Base-by-base conservation (phyloP, 2,888 invertebrate genomes). In the Callosobruchus maculatus region DNA sequence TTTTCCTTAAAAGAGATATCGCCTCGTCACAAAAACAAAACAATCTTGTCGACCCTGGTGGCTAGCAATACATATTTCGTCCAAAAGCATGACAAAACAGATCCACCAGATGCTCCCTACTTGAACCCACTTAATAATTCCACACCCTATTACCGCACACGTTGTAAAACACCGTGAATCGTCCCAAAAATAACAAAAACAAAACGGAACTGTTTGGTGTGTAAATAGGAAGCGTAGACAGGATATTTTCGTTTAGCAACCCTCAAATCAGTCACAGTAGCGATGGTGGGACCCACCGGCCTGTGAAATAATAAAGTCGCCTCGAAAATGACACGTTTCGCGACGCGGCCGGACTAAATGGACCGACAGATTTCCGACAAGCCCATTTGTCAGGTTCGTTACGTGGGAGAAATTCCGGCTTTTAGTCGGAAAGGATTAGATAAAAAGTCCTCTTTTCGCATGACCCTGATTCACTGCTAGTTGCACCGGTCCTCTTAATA, bases 201-300 rank as follows among this genome's bases (percentile, higher is more conserved):
- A 49, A 13, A 49, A 49, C 49, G 49, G 49, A 49, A 49, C 49
- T 74, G 75, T 74, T 77, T 72, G 70, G 72, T 75, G 74, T 75
- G 73, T 74, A 73, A 77, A 77, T 74, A 74, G 75, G 75, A 75
- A 72, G 74, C 71, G 68, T 66, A 71, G 22, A 67, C 69, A 74
- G 75, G 74, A 70, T 75, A 74, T 77, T 77, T 77, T 75, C 77
- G 74, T 77, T 75, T 49, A 49, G 49, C 49, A 49, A 49, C 49
- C 49, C 49, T 49, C 49, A 49, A 49, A 49, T 49, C 49, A 49
- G 49, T 49, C 49, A 49, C 9, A 49, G 5, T 18, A 49, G 49
- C 13, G 9, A 49, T 5, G 13, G 5, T 13, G 49, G 13, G 18
- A 18, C 7, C 49, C 49, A 49, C 49, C 49, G 5, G 49, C 49